A percentile compares a stretch with the other conserved stretches of the same genome.
Conservation (phyloP, 2,113 vertebrate genomes). For the Tauraco erythrolophus region DNA sequence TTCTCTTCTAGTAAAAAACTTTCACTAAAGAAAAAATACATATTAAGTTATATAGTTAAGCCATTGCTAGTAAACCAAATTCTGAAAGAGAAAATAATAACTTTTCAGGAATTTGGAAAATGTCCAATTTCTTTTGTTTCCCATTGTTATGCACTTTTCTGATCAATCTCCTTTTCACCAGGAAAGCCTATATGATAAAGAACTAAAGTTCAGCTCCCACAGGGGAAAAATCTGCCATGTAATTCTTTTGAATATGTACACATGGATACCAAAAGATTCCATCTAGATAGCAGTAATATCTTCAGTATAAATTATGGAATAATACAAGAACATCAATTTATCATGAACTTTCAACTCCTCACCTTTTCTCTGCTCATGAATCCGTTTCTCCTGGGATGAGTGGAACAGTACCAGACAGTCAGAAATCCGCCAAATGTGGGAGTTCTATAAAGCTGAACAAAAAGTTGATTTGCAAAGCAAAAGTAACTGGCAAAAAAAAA, state of each 20-base stretch:
- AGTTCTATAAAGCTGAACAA: neutral
- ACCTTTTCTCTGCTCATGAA: neutral
- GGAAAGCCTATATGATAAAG: neutral
- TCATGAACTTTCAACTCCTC: neutral
- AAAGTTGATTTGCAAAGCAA: neutral
- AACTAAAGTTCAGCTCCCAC: neutral
- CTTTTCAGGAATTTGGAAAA: neutral
- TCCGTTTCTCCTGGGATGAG: neutral
- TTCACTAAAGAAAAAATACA: neutral
- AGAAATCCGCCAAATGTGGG: neutral
- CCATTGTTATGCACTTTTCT: fast-evolving
- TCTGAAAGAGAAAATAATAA: neutral
- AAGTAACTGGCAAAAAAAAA: neutral
- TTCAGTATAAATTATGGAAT: neutral
- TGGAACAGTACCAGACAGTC: neutral
- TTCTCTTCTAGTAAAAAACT: neutral
- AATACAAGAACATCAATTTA: neutral
- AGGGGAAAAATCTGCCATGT: neutral
- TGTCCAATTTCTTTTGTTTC: neutral
- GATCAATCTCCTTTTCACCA: neutral
- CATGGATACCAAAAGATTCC: neutral
- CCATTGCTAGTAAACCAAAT: neutral
- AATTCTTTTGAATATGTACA: neutral
- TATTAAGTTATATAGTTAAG: neutral
- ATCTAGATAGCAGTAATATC: neutral